Percentiles rank a stretch among this genome's conserved stretches.
phyloP scores from a whole-genome alignment of 2,113 vertebrate species.

The Sander vitreus region DNA sequence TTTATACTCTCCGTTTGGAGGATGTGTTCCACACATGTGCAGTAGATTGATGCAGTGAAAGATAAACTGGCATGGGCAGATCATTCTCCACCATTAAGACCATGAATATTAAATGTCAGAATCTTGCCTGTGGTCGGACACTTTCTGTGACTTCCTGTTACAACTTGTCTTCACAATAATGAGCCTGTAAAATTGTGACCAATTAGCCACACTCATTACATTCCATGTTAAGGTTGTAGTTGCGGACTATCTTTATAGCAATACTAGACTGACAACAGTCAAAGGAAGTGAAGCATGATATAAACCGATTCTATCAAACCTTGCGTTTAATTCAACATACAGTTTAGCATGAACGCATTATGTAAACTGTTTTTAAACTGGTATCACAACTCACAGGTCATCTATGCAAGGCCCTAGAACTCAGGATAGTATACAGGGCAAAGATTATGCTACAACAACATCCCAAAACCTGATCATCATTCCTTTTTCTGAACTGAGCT shows the following conservation, averaged over 20 bases:
- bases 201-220: conserved; percentile 52
- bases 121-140: conserved; percentile 3
- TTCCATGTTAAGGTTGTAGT: conserved; percentile 40
- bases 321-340: conserved; percentile 25
- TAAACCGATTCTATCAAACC: conserved; percentile 10
- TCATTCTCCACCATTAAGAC: conserved; percentile 11
- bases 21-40: too few species aligned
- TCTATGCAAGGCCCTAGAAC: conserved; percentile 71
- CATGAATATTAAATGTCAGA: conserved; percentile 4
- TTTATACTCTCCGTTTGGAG: too few species aligned
- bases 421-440: conserved; percentile 60
- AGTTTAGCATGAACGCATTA: background rate
- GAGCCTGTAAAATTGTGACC: conserved; percentile 8
- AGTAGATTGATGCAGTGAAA: conserved; percentile 6
- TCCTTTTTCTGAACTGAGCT: background rate
- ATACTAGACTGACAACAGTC: conserved; percentile 20
- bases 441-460: conserved; percentile 22
- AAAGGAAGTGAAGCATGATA: background rate
- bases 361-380: background rate
- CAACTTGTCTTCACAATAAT: conserved; percentile 7
- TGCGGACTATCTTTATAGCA: conserved; percentile 44
- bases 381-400: conserved; percentile 25
- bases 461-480: conserved; percentile 4
- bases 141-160: conserved; percentile 18
- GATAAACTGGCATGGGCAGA: background rate